Conservation (phyloP, 2,888 invertebrate species). For the Amphimallon solstitiale region DNA sequence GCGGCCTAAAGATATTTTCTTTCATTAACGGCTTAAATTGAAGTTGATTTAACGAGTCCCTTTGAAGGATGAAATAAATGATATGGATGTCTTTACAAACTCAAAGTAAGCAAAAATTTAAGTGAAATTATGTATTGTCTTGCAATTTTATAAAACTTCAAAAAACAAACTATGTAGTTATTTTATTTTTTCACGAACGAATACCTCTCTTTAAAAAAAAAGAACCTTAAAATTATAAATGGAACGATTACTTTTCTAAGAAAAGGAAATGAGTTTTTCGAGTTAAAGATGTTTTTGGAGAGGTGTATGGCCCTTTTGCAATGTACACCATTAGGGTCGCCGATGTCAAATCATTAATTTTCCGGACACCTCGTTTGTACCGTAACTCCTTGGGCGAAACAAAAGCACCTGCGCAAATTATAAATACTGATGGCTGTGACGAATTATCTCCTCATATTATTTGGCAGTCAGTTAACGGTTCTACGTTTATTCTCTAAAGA, state of each 20-base stretch:
- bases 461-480: slow-evolving; percentile 5
- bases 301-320: background rate
- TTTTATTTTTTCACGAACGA: too few relatives aligned
- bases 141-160: too few relatives aligned
- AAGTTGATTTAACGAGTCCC: too few relatives aligned
- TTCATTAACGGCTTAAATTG: too few relatives aligned
- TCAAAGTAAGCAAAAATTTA: too few relatives aligned
- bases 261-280: slow-evolving; percentile 14
- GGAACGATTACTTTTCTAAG: slow-evolving; percentile 7
- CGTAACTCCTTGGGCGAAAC: background rate
- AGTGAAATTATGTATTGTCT: too few relatives aligned
- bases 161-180: too few relatives aligned
- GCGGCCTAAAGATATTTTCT: too few relatives aligned
- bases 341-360: slow-evolving; percentile 22
- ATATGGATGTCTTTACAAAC: too few relatives aligned
- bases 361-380: background rate
- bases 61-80: too few relatives aligned
- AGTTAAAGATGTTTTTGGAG: background rate
- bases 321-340: slow-evolving; percentile 3
- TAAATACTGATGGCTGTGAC: slow-evolving; percentile 5
- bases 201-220: too few relatives aligned
- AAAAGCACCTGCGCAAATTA: slow-evolving; percentile 22
- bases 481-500: too few relatives aligned
- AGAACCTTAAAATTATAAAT: slow-evolving; percentile 2
- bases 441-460: slow-evolving; percentile 19